Evolutionary conservation across 2,888 invertebrate genomes (phyloP).

Genomic region (Boloria selene): DNA sequence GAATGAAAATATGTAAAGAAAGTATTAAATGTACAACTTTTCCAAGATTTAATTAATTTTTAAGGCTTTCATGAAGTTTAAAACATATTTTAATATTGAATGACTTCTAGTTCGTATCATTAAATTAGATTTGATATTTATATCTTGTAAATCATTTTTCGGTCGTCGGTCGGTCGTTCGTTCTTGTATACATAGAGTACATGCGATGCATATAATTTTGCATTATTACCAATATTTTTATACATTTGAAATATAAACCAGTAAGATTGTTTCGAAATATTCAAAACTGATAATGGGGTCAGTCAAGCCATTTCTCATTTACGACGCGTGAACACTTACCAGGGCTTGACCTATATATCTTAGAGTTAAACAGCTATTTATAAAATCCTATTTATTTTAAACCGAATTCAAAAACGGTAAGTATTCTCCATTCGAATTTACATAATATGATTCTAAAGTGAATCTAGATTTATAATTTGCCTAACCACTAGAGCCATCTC

Average conservation of each 20-base stretch:
- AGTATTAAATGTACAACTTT: no score
- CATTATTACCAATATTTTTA: not conserved
- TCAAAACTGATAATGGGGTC: conserved; percentile 27
- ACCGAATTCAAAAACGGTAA: no score
- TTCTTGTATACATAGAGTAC: not conserved
- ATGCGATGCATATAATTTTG: conserved; percentile 10
- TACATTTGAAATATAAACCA: conserved; percentile 4
- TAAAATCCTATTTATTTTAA: conserved; percentile 2
- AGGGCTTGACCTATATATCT: conserved; percentile 28
- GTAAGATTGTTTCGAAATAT: conserved; percentile 15
- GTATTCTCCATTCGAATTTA: no score
- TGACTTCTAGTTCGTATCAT: conserved; percentile 9
- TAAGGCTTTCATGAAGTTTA: no score
- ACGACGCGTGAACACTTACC: conserved; percentile 20
- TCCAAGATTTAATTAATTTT: no score
- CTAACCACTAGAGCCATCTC: no score
- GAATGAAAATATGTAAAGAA: no score
- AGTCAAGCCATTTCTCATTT: conserved; percentile 21
- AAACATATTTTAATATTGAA: not conserved
- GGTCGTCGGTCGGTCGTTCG: no score
- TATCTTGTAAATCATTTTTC: conserved; percentile 2
- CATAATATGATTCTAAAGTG: no score
- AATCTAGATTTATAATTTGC: no score
- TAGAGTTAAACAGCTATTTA: conserved; percentile 15
- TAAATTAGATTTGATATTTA: conserved; percentile 1